A percentile compares a stretch with the other conserved stretches of the same genome.
Evolutionary conservation across 2,797 vertebrate genomes (phyloP).

Genomic region (Chelon labrosus): DNA sequence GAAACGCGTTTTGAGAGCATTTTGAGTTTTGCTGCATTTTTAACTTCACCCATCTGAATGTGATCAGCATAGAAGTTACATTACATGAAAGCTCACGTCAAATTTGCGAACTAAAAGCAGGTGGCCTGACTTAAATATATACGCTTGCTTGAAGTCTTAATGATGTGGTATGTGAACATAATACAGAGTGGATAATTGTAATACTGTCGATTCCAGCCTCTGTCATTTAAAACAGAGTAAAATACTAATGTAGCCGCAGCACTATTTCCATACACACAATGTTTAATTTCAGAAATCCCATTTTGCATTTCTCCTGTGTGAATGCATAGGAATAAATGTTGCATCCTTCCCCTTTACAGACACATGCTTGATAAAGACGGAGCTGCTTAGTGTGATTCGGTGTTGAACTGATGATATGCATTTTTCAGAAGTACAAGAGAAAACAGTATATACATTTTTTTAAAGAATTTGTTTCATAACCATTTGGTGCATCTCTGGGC

Average conservation of each 20-base stretch:
- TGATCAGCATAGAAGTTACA: constrained; percentile 19
- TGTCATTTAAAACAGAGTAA: neutral
- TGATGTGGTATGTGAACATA: too few relatives aligned
- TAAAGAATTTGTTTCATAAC: neutral
- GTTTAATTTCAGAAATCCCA: too few relatives aligned
- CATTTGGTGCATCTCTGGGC: neutral
- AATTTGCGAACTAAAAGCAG: constrained; percentile 19
- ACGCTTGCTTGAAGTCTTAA: too few relatives aligned
- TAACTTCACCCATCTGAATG: constrained; percentile 34
- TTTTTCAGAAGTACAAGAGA: too few relatives aligned
- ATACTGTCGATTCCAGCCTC: neutral
- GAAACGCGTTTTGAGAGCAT: constrained; percentile 41
- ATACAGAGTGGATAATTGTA: neutral
- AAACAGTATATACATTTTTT: neutral
- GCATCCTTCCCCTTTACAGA: neutral
- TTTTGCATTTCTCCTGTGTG: neutral
- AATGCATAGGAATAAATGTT: neutral
- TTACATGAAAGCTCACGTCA: constrained; percentile 19
- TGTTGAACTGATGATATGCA: too few relatives aligned
- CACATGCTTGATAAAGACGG: neutral
- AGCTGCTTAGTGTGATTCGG: neutral
- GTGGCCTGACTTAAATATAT: neutral
- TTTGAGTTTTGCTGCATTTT: constrained; percentile 35
- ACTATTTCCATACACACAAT: neutral
- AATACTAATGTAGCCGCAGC: neutral